Conservation (phyloP, 2,113 vertebrate genomes). For the Ornithorhynchus anatinus region DNA sequence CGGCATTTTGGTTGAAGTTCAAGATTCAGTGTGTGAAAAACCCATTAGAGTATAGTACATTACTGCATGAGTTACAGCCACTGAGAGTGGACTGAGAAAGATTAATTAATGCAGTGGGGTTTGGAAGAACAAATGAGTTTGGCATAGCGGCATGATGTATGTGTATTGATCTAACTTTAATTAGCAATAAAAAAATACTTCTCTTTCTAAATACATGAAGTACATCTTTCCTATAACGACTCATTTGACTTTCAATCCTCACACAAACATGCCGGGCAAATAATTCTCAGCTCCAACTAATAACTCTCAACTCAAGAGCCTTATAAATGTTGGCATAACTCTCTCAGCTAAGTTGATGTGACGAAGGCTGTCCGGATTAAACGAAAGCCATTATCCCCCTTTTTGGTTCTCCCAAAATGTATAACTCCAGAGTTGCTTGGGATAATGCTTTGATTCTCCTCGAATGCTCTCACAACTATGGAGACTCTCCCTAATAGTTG, state of each 20-base stretch:
- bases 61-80: constrained; percentile 12
- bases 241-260: constrained; percentile 38
- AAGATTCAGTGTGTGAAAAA: constrained; percentile 24
- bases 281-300: constrained; percentile 9
- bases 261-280: constrained; percentile 44
- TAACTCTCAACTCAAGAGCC: neutral
- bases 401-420: too few species aligned
- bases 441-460: too few species aligned
- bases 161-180: constrained; percentile 56
- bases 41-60: neutral
- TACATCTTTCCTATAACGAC: constrained; percentile 55
- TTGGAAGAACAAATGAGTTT: constrained; percentile 69
- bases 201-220: constrained; percentile 52
- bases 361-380: too few species aligned
- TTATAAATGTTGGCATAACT: too few species aligned
- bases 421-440: too few species aligned
- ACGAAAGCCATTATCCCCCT: too few species aligned
- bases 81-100: constrained; percentile 36
- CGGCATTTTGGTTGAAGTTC: neutral
- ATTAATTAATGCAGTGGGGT: constrained; percentile 63
- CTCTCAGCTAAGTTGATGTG: too few species aligned
- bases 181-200: constrained; percentile 61
- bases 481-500: too few species aligned
- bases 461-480: too few species aligned
- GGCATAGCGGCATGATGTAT: constrained; percentile 58